phyloP scores from a whole-genome alignment of 2,888 invertebrate genomes.

The Drosophila demipolita region DNA sequence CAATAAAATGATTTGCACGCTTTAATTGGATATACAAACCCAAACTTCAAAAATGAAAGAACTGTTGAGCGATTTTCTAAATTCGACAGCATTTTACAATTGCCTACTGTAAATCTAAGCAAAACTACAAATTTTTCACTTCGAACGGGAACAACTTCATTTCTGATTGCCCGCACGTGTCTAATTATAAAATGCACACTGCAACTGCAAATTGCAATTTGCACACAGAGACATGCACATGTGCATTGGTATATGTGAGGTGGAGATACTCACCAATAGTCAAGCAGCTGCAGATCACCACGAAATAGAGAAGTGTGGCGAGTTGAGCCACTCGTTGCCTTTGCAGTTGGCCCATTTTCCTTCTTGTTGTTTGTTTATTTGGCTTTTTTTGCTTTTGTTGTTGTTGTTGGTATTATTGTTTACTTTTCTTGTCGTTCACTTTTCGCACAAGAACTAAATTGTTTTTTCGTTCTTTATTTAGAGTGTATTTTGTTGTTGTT shows the following conservation, averaged over 20 bases:
- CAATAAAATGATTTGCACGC: neutral
- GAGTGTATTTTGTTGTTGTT: conserved; percentile 17
- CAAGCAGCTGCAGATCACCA: conserved; percentile 67
- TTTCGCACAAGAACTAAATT: conserved; percentile 44
- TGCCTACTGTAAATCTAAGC: neutral
- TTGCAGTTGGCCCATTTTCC: conserved; percentile 68
- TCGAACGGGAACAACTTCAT: conserved; percentile 38
- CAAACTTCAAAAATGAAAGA: neutral
- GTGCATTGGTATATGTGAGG: no score
- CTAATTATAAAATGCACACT: conserved; percentile 50
- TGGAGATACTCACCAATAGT: conserved; percentile 63
- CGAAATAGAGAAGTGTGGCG: conserved; percentile 47
- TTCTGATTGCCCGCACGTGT: conserved; percentile 36
- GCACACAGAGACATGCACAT: neutral
- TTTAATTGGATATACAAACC: neutral
- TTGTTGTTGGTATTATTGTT: conserved; percentile 25
- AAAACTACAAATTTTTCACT: conserved; percentile 5
- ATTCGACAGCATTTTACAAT: neutral
- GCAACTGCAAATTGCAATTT: conserved; percentile 18
- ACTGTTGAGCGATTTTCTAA: neutral
- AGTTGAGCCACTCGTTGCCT: conserved; percentile 61
- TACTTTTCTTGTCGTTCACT: conserved; percentile 37
- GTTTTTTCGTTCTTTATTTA: conserved; percentile 29
- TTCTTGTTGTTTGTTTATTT: conserved; percentile 19
- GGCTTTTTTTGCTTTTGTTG: conserved; percentile 10